phyloP scores from a whole-genome alignment of 2,888 invertebrate species.

The Leistus spinibarbis region DNA sequence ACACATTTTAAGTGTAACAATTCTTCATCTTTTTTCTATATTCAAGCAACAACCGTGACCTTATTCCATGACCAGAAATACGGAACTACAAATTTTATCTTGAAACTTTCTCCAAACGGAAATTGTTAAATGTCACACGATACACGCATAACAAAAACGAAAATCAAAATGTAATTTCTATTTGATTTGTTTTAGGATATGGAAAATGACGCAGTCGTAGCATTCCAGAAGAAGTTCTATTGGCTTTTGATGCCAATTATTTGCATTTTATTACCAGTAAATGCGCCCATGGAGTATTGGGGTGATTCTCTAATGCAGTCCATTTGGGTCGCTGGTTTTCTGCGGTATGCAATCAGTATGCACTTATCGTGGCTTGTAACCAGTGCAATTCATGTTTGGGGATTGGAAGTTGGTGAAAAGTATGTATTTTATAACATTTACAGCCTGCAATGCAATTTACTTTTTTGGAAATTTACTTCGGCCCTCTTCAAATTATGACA shows the following conservation, averaged over 20 bases:
- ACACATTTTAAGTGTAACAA: too few species aligned
- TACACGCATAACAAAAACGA: not conserved
- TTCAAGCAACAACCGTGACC: not conserved
- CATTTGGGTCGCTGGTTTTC: slow-evolving; percentile 70
- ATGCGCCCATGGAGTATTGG: slow-evolving; percentile 81
- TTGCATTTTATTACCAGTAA: slow-evolving; percentile 72
- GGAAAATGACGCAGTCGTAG: slow-evolving; percentile 75
- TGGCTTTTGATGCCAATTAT: slow-evolving; percentile 70
- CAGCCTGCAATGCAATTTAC: too few species aligned
- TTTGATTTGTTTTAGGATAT: slow-evolving; percentile 65
- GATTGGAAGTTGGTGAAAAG: slow-evolving; percentile 72
- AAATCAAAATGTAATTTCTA: not conserved
- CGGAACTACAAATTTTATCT: not conserved
- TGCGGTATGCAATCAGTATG: slow-evolving; percentile 68
- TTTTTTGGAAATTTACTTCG: too few species aligned
- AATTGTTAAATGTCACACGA: not conserved
- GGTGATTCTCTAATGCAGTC: slow-evolving; percentile 68
- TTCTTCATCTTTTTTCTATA: too few species aligned
- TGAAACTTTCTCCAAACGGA: not conserved
- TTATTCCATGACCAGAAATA: not conserved
- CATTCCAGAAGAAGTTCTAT: slow-evolving; percentile 77
- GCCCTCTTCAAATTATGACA: too few species aligned
- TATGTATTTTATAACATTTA: slow-evolving; percentile 62
- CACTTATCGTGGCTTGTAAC: slow-evolving; percentile 76
- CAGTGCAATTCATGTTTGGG: slow-evolving; percentile 76